Percentiles rank a stretch among this genome's conserved stretches.
These are phyloP conservation scores for Etheostoma spectabile DNA, from an alignment of 2,113 vertebrate genomes.

Conservation along the genomic window DNA sequence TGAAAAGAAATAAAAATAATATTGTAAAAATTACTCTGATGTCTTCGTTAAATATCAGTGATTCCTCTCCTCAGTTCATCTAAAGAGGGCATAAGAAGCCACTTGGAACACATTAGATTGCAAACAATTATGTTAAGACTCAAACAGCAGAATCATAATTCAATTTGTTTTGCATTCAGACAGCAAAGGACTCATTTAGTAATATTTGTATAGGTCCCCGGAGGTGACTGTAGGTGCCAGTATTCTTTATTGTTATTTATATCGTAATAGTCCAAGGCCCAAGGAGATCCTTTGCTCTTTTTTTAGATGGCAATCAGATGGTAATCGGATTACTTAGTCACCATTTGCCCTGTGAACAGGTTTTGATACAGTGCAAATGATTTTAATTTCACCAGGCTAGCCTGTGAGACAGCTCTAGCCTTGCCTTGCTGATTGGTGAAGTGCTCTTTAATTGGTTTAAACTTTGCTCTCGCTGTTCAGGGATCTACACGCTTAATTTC, in stretches of 20 bases:
- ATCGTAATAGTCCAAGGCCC: constrained; percentile 53
- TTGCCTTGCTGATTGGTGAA: constrained; percentile 80
- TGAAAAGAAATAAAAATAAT: background rate
- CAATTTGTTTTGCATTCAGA: constrained; percentile 55
- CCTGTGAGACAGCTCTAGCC: constrained; percentile 69
- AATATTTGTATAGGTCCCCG: constrained; percentile 30
- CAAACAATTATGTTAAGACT: constrained; percentile 35
- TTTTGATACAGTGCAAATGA: constrained; percentile 79
- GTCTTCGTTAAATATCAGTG: background rate
- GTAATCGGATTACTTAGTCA: constrained; percentile 75
- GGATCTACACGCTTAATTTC: constrained; percentile 85
- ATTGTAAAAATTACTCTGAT: background rate
- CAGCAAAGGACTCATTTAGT: constrained; percentile 24
- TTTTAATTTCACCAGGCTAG: constrained; percentile 72
- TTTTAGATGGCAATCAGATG: constrained; percentile 32
- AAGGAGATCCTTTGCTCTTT: constrained; percentile 56
- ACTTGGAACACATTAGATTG: constrained; percentile 28
- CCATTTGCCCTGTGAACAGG: constrained; percentile 67
- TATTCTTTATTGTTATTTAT: constrained; percentile 53
- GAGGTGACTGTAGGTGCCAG: constrained; percentile 16
- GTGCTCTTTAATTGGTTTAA: constrained; percentile 88
- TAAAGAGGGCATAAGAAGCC: constrained; percentile 22
- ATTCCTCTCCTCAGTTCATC: background rate
- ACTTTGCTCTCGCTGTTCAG: constrained; percentile 83
- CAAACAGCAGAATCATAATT: constrained; percentile 50